Percentiles rank a stretch among this genome's conserved stretches.
These are phyloP conservation scores for Vireo griseus DNA, from an alignment of 2,797 vertebrate genomes.

Conservation along the genomic window DNA sequence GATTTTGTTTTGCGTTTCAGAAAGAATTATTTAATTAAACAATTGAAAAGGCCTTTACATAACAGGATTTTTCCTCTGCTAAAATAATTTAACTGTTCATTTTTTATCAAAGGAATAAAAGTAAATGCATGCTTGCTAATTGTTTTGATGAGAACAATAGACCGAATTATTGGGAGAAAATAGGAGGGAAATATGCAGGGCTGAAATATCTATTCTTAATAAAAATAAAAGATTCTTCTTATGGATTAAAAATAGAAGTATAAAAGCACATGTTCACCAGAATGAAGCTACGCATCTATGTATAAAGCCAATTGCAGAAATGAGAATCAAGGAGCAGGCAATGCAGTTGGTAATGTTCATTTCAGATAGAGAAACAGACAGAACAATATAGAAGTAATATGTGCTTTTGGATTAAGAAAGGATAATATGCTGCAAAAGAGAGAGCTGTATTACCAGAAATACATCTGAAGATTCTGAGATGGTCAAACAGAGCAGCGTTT, in stretches of 20 bases:
- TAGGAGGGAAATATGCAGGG: not conserved
- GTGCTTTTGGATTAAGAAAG: not conserved
- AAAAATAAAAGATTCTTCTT: not conserved
- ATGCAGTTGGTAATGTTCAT: not conserved
- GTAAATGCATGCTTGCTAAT: not conserved
- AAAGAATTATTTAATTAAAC: not conserved
- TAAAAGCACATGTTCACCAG: not conserved
- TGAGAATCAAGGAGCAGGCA: rapidly evolving
- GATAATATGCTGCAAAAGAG: not conserved
- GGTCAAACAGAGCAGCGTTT: not conserved
- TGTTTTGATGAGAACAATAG: not conserved
- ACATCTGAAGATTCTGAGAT: not conserved
- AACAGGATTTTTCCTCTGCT: not conserved
- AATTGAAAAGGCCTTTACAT: not conserved
- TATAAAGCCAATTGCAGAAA: not conserved
- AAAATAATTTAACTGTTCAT: not conserved
- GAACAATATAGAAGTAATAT: not conserved
- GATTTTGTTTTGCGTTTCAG: not conserved
- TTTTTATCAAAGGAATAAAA: not conserved
- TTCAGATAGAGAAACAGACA: not conserved
- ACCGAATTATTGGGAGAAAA: not conserved
- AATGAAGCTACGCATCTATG: rapidly evolving
- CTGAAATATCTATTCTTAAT: not conserved
- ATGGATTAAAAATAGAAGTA: not conserved
- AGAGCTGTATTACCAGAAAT: not conserved